phyloP scores from a whole-genome alignment of 2,888 invertebrate genomes.

The Metopia argyrocephala region DNA sequence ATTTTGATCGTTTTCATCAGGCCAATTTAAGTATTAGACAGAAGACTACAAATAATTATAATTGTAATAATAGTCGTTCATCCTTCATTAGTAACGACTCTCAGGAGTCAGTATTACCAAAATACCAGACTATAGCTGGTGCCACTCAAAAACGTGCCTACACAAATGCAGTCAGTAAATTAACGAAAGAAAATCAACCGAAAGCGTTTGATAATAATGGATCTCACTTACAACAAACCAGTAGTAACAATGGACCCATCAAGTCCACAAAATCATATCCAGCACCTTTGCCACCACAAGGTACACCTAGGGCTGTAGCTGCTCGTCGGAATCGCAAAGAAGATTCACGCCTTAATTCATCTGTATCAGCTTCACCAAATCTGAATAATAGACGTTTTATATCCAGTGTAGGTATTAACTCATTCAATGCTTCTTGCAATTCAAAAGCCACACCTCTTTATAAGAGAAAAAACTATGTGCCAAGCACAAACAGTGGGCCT shows the following conservation, averaged over 20 bases:
- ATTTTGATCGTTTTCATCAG: conserved; percentile 69
- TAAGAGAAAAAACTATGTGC: conserved; percentile 57
- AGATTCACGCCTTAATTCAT: conserved; percentile 70
- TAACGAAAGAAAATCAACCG: conserved; percentile 76
- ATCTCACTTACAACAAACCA: conserved; percentile 21
- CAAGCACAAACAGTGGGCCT: neutral
- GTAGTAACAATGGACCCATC: conserved; percentile 24
- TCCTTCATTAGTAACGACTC: conserved; percentile 69
- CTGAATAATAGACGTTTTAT: conserved; percentile 66
- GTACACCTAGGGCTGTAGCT: conserved; percentile 64
- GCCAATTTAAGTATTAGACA: conserved; percentile 69
- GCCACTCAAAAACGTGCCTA: conserved; percentile 76
- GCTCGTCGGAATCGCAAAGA: conserved; percentile 71
- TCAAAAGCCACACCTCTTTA: conserved; percentile 52
- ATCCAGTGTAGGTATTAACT: conserved; percentile 58
- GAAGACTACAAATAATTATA: conserved; percentile 55
- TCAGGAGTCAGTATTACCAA: conserved; percentile 72
- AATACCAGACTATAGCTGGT: conserved; percentile 67
- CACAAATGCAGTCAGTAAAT: conserved; percentile 69
- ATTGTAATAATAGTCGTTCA: conserved; percentile 64
- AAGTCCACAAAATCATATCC: conserved; percentile 71
- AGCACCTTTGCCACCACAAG: conserved; percentile 70
- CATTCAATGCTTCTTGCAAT: conserved; percentile 56
- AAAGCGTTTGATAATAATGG: conserved; percentile 56
- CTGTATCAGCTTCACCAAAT: conserved; percentile 68